Evolutionary conservation across 1,140 invertebrate genomes (phyloP), one percentile per base, ranked within the genome.

Genomic region (Frieseomelitta varia): DNA sequence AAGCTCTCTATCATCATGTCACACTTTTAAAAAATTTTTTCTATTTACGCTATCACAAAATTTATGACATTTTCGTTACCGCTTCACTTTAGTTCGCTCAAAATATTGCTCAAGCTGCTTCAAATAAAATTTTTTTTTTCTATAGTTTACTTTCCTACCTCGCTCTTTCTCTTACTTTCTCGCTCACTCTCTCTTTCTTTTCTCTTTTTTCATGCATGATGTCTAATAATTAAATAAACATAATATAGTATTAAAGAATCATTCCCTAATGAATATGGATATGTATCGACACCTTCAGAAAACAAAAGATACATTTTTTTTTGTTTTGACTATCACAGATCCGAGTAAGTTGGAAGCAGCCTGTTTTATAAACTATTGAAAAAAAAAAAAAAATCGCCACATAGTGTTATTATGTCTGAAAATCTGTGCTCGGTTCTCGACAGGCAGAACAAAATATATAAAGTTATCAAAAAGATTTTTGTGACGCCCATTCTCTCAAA

Each of bases 41-140:
- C 53, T 68, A 69, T 76, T 86, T 84, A 88, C 55, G 82, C 87
- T 89, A 89, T 90, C 81, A 86, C 84, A 88, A 89, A 86, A 78
- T 34, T 81, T 51, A 88, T 69, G 68, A 86, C 71, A 79, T 87
- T 79, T 30, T 78, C 69, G 79, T 85, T 81, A 51, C 55, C 53
- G 72, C 68, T 79, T 88, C 79, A 84, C 80, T 21, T 58, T 17
- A n/a, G 78, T 71, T 84, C 69, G 79, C 88, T 89, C 88, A 77
- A 79, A 71, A 73, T 79, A 86, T 88, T 88, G 88, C 87, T 89
- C 84, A 89, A 88, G 61, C 80, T 84, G 80, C 80, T 81, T 71
- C 63, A 69, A 88, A 76, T 56, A 85, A 80, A 34, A 30, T 74
- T 79, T 75, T 24, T 78, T 72, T 58, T n/a, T 55, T 63, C n/a